Evolutionary conservation across 2,888 invertebrate genomes (phyloP).

Genomic region (Lepidocyrtinus sp.): DNA sequence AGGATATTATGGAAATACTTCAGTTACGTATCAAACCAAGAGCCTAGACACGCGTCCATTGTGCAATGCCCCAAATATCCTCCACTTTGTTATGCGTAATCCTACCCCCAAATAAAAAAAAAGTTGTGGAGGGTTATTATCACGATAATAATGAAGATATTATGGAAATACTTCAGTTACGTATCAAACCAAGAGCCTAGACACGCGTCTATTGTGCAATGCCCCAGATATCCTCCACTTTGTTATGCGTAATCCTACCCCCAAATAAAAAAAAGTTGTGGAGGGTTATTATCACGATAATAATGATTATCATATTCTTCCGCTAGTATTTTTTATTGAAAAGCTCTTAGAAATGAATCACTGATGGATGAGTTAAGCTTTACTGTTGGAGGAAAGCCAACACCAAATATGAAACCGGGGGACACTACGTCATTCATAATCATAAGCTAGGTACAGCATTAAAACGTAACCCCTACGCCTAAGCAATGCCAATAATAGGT

Average conservation of each 20-base stretch:
- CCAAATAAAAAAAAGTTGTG: conserved; percentile 12
- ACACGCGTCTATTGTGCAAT: conserved; percentile 29
- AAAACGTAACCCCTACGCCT: conserved; percentile 38
- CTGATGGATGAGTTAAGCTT: conserved; percentile 44
- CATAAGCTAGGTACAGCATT: conserved; percentile 37
- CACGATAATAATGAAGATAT: conserved; percentile 21
- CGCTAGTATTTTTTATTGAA: conserved; percentile 45
- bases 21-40: conserved; percentile 42
- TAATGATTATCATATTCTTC: conserved; percentile 11
- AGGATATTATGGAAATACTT: conserved; percentile 35
- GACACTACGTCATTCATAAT: conserved; percentile 52
- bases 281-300: not conserved
- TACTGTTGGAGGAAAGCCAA: conserved; percentile 37
- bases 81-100: conserved; percentile 2
- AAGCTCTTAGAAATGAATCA: conserved; percentile 41
- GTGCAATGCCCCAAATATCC: not conserved
- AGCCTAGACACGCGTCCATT: conserved; percentile 41
- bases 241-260: not conserved
- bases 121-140: conserved; percentile 14
- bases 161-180: conserved; percentile 31
- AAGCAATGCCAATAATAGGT: conserved; percentile 53
- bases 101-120: not conserved
- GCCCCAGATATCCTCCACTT: conserved; percentile 22
- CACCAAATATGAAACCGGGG: conserved; percentile 40
- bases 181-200: conserved; percentile 46